Evolutionary conservation across 2,888 invertebrate species (phyloP).

Genomic region (Scaptomyza caliginosa): DNA sequence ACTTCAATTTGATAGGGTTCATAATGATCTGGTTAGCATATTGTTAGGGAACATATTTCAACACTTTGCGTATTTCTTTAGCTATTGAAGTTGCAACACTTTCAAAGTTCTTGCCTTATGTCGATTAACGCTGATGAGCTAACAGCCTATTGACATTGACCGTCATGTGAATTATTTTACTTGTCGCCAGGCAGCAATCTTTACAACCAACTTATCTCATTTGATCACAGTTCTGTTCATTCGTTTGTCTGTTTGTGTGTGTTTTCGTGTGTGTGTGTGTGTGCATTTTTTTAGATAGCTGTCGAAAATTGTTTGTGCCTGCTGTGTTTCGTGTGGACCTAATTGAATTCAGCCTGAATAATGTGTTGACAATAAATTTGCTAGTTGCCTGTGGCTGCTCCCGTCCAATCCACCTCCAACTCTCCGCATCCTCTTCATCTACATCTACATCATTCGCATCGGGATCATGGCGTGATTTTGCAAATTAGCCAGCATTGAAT

Average conservation of each 20-base stretch:
- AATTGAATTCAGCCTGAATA: constrained; percentile 48
- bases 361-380: constrained; percentile 51
- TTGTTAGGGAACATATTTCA: not conserved
- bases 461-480: constrained; percentile 30
- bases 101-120: too few species aligned
- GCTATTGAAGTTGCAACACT: too few species aligned
- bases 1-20: constrained; percentile 13
- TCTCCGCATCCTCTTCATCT: not conserved
- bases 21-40: not conserved
- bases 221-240: not conserved
- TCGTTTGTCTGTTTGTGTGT: not conserved
- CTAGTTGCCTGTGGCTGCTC: constrained; percentile 14
- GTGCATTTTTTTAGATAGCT: constrained; percentile 38
- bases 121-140: not conserved
- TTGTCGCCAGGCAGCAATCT: not conserved
- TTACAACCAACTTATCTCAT: not conserved
- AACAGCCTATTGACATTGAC: constrained; percentile 14
- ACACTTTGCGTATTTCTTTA: too few species aligned
- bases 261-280: constrained; percentile 1
- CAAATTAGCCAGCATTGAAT: constrained; percentile 42
- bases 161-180: not conserved
- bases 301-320: constrained; percentile 21
- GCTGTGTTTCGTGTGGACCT: constrained; percentile 15
- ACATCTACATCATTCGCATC: not conserved
- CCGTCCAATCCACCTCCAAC: not conserved